Evolutionary conservation across 2,797 vertebrate species (phyloP), one percentile per base, ranked within the genome.

Genomic region (Myotis pilosus): DNA sequence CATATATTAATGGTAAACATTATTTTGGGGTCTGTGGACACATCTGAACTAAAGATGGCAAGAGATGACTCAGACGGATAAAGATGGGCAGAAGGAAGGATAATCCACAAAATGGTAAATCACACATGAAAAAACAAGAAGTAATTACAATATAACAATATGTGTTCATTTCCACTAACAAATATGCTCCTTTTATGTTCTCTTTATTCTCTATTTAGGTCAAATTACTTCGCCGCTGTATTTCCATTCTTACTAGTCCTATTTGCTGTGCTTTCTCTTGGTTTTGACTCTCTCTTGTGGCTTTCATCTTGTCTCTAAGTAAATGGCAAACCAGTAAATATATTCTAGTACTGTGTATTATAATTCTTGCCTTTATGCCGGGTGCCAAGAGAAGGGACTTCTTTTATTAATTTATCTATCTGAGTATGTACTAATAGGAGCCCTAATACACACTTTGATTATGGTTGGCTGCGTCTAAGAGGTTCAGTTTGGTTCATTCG

Each of bases 141-240:
- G 47, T 1, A 41, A 79, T 60, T 81, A 62, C 12, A 89, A 3
- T 64, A 53, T 64, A 78, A 83, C 23, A 95, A 69, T 62, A 4
- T 57, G n/a, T 78, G 60, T 86, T 81, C 55, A 38, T 96, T 96
- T 78, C 69, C 80, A 41, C 53, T 78, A 87, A 88, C 89, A 17
- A 94, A 72, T 25, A 66, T 89, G 75, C 79, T 33, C 15, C 83
- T 66, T 60, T 92, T 22, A 44, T 60, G 33, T 3, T 44, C 9
- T 41, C 33, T 62, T 88, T 79, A 80, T 64, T 97, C 17, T 96
- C 33, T 75, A 28, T 84, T 92, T 94, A 80, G 87, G 55, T 87
- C 87, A 91, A 72, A 94, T 95, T 91, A 82, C 71, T 96, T 96
- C 75, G 95, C 16, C 89, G 89, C 41, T 66, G 7, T 89, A 17